phyloP scores from a whole-genome alignment of 1,140 invertebrate genomes.

The Drosophila bipectinata region DNA sequence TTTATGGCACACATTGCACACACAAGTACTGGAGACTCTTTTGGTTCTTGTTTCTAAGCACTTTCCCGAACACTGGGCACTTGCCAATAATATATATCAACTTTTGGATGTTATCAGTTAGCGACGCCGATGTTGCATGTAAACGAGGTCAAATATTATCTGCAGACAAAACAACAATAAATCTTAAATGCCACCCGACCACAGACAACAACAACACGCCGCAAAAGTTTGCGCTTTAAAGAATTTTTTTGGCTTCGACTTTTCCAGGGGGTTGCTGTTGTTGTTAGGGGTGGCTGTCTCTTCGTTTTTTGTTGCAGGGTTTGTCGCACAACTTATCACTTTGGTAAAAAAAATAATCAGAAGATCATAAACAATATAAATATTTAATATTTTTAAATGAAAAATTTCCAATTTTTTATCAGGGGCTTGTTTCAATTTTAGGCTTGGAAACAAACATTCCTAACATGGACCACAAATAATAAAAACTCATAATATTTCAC shows the following conservation, averaged over 20 bases:
- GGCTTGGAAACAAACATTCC: no score
- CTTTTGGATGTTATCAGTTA: conserved; percentile 31
- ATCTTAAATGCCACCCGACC: conserved; percentile 46
- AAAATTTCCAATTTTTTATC: neutral
- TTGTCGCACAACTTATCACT: conserved; percentile 7
- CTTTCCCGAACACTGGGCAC: conserved; percentile 14
- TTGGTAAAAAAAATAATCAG: neutral
- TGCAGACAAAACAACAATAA: conserved; percentile 75
- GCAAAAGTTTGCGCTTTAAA: conserved; percentile 32
- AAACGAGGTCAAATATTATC: conserved; percentile 78
- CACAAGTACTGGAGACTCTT: conserved; percentile 22
- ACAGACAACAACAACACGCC: conserved; percentile 62
- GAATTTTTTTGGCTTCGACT: conserved; percentile 22
- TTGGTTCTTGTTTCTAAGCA: conserved; percentile 27
- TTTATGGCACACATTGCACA: conserved; percentile 65
- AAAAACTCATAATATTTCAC: no score
- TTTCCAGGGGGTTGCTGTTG: conserved; percentile 10
- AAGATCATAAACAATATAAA: conserved; percentile 1
- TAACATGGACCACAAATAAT: no score
- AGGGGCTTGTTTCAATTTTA: no score
- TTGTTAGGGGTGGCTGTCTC: conserved; percentile 25
- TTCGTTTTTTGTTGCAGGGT: conserved; percentile 7
- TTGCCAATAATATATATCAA: conserved; percentile 30
- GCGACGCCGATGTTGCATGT: conserved; percentile 39
- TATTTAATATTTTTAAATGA: neutral